A percentile compares a stretch with the other conserved stretches of the same genome.
Evolutionary conservation across 2,888 invertebrate genomes (phyloP).

Genomic region (Nomada fabriciana): DNA sequence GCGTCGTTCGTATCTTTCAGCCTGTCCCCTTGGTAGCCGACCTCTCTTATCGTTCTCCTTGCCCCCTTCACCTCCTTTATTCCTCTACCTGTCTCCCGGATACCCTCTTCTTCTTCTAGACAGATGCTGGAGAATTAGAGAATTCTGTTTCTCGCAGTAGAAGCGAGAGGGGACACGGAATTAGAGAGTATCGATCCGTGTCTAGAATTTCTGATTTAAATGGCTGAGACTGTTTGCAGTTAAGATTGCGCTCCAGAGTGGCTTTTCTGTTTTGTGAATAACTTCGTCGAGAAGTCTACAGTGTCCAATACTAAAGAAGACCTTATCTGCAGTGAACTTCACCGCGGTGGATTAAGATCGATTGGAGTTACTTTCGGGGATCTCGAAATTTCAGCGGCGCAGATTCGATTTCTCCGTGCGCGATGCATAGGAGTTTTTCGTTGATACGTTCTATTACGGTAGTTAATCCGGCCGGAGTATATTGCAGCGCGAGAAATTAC

Average conservation of each 20-base stretch:
- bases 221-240: not conserved
- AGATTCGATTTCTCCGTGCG: slow-evolving; percentile 51
- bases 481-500: slow-evolving; percentile 26
- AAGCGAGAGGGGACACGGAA: not conserved
- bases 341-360: not conserved
- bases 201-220: slow-evolving; percentile 2
- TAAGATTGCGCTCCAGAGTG: not conserved
- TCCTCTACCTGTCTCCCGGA: not conserved
- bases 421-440: slow-evolving; percentile 1
- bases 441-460: slow-evolving; percentile 13
- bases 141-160: slow-evolving; percentile 31
- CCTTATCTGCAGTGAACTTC: not conserved
- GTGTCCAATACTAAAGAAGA: not conserved
- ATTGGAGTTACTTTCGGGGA: too few relatives aligned
- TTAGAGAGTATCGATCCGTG: slow-evolving; percentile 7
- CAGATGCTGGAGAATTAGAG: slow-evolving; percentile 36
- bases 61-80: slow-evolving; percentile 16
- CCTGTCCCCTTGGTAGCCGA: slow-evolving; percentile 6
- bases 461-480: slow-evolving; percentile 22
- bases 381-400: not conserved
- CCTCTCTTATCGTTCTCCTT: slow-evolving; percentile 1
- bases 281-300: not conserved
- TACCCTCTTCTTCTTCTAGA: not conserved
- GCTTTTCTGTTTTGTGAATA: not conserved
- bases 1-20: slow-evolving; percentile 27